A percentile compares a stretch with the other conserved stretches of the same genome.
Evolutionary conservation across 1,140 invertebrate genomes (phyloP).

Genomic region (Achroia grisella): DNA sequence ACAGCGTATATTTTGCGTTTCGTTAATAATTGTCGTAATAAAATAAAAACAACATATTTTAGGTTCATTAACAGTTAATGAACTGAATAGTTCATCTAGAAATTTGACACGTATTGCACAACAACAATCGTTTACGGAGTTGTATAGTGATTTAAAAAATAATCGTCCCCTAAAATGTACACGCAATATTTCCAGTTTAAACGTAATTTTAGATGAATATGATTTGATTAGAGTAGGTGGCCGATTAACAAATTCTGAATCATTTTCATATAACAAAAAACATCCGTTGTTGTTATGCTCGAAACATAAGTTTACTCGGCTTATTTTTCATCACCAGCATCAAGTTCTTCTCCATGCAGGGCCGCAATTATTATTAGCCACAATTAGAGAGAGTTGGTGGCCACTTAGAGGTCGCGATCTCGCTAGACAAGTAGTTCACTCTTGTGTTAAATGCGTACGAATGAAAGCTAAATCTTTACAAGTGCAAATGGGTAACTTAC

Average conservation of each 20-base stretch:
- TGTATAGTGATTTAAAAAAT: not conserved
- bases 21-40: not conserved
- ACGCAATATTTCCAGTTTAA: not conserved
- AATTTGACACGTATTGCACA: conserved; percentile 1
- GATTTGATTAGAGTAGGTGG: conserved; percentile 14
- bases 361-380: conserved; percentile 8
- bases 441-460: conserved; percentile 20
- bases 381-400: conserved; percentile 8
- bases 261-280: conserved; percentile 4
- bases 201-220: conserved; percentile 5
- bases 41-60: conserved; percentile 1
- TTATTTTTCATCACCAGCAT: conserved; percentile 18
- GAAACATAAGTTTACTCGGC: no score
- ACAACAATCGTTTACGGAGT: conserved; percentile 1
- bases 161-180: not conserved
- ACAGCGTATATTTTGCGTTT: not conserved
- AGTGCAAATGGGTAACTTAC: conserved; percentile 15
- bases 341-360: conserved; percentile 14
- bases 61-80: conserved; percentile 1
- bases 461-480: conserved; percentile 6
- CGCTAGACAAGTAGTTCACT: conserved; percentile 15
- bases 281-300: conserved; percentile 9
- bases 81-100: conserved; percentile 4
- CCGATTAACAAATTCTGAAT: not conserved
- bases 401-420: conserved; percentile 16